Base-by-base conservation (phyloP, 2,797 vertebrate species). In the Capromys pilorides region DNA sequence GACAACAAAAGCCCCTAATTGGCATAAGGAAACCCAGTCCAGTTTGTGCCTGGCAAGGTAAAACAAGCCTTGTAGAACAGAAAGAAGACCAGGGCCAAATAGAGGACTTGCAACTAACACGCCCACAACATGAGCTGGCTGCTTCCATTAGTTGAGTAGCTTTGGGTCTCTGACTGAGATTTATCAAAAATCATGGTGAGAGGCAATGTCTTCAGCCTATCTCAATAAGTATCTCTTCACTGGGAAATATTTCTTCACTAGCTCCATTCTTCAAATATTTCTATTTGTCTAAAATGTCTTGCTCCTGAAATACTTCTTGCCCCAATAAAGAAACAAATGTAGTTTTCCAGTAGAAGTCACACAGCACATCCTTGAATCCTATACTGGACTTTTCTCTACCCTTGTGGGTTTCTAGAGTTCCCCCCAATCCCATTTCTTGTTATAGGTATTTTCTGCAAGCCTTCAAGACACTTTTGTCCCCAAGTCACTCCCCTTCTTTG, bases 231-330 rank as follows among this genome's bases (percentile, higher is more conserved):
- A 28, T 31, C 28, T 49, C 26, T 75, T 75, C 6, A 2, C 39
- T 26, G 26, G 45, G 22, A 24, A 26, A 22, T 51, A n/a, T 87
- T 95, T 80, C 91, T 90, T 77, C 54, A 92, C 88, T 24, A 90
- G 85, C 9, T 71, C 71, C 14, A 18, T 61, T 28, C 79, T 57
- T 96, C n/a, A 67, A 2, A 5, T 4, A 39, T 81, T 91, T 93
- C 12, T 73, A 54, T 86, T 81, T 92, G 61, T 92, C 69, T 81
- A 62, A 94, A 88, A 39, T 9, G 16, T 81, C 51, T 39, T 66
- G 26, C 1, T 22, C 61, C 13, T 93, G 36, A 80, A 88, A 31
- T 26, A 18, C 9, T 83, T 5, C 64, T 33, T 39, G 7, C 21
- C 57, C 41, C 75, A 94, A 91, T 61, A 69, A 77, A 19, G 86